A percentile compares a stretch with the other conserved stretches of the same genome.
These are phyloP conservation scores for Molothrus aeneus DNA, from an alignment of 2,797 vertebrate genomes.

Conservation along the genomic window DNA sequence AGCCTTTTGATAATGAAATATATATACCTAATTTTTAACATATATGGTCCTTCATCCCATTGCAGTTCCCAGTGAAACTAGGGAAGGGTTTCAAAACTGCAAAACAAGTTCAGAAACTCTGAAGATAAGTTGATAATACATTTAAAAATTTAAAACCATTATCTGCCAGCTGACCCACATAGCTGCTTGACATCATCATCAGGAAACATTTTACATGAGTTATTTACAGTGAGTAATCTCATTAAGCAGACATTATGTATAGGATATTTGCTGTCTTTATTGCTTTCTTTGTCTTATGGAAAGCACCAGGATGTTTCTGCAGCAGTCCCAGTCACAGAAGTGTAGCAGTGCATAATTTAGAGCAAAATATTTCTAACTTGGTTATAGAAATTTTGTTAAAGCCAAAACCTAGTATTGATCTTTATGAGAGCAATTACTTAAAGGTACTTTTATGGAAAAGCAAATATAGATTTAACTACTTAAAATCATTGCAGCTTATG, in stretches of 20 bases:
- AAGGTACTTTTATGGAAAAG: background rate
- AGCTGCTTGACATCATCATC: background rate
- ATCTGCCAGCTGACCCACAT: background rate
- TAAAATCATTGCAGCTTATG: background rate
- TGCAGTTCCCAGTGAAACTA: background rate
- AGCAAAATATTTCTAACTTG: conserved; percentile 49
- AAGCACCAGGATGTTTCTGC: background rate
- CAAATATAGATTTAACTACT: background rate
- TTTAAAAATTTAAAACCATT: background rate
- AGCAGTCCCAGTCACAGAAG: background rate
- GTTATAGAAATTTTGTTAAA: conserved; percentile 37
- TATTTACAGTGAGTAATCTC: conserved; percentile 10
- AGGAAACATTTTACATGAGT: conserved; percentile 10
- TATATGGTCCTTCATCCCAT: background rate
- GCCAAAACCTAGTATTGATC: conserved; percentile 17
- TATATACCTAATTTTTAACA: background rate
- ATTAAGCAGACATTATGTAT: conserved; percentile 6
- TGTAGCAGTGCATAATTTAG: conserved; percentile 29
- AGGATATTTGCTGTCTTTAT: conserved; percentile 3
- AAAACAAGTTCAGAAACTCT: background rate
- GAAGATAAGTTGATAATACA: background rate
- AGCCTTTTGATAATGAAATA: background rate
- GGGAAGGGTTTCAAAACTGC: background rate
- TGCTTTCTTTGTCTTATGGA: conserved; percentile 10
- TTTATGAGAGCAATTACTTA: conserved; percentile 26